Evolutionary conservation across 2,797 vertebrate genomes (phyloP).

Genomic region (Sebastes oblongus): DNA sequence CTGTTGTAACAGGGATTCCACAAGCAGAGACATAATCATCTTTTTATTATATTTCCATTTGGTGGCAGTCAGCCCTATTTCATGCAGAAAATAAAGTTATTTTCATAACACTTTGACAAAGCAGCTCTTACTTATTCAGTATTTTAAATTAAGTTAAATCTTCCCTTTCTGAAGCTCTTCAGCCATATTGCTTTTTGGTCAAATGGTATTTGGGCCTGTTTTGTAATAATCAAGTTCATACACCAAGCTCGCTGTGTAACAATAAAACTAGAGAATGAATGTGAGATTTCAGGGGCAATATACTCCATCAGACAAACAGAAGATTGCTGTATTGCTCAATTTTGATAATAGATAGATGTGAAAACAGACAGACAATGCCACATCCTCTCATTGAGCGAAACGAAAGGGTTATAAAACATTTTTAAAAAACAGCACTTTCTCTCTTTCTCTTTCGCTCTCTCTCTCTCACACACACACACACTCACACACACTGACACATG

Average conservation of each 20-base stretch:
- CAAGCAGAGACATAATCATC: slow-evolving; percentile 5
- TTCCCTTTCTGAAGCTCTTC: slow-evolving; percentile 1
- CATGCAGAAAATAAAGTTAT: neutral
- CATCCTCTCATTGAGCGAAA: neutral
- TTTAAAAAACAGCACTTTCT: neutral
- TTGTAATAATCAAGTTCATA: slow-evolving; percentile 17
- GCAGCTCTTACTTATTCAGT: slow-evolving; percentile 4
- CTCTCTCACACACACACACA: neutral
- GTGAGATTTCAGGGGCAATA: slow-evolving; percentile 20
- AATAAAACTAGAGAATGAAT: slow-evolving; percentile 21
- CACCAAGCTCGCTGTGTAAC: neutral
- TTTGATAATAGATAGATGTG: neutral
- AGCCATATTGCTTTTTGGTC: slow-evolving; percentile 6
- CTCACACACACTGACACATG: neutral
- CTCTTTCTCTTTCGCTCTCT: neutral
- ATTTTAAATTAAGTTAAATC: slow-evolving; percentile 16
- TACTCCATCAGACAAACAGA: slow-evolving; percentile 5
- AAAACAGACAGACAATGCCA: slow-evolving; percentile 8
- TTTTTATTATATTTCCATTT: slow-evolving; percentile 23
- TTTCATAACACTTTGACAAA: slow-evolving; percentile 31
- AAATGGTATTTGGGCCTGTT: slow-evolving; percentile 20
- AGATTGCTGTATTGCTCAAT: neutral
- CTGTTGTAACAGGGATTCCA: neutral
- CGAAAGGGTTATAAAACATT: neutral
- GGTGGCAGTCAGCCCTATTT: neutral